phyloP scores from a whole-genome alignment of 2,888 invertebrate genomes.

The Aleiodes alternator region DNA sequence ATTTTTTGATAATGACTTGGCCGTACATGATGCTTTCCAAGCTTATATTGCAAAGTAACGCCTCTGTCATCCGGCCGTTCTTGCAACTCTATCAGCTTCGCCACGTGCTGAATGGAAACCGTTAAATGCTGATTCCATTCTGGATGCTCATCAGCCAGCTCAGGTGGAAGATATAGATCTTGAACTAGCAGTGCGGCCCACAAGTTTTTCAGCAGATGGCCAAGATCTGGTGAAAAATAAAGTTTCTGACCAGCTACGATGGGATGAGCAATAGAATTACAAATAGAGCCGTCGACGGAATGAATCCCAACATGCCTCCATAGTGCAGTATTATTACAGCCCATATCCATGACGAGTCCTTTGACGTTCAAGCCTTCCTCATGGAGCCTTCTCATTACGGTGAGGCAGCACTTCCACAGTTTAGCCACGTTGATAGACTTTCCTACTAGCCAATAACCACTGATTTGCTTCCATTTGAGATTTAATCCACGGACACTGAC shows the following conservation, averaged over 20 bases:
- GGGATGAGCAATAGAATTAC: not conserved
- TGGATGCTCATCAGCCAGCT: not conserved
- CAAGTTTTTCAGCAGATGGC: conserved; percentile 4
- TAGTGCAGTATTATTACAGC: not conserved
- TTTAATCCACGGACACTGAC: not conserved
- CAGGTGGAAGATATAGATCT: not conserved
- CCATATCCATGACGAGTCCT: conserved; percentile 22
- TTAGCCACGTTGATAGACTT: not conserved
- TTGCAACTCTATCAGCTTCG: not conserved
- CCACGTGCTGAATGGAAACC: conserved; percentile 3
- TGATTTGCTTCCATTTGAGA: conserved; percentile 11
- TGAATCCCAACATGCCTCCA: conserved; percentile 9
- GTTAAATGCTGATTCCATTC: not conserved
- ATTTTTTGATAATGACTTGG: not conserved
- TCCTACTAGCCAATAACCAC: not conserved
- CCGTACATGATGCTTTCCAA: not conserved
- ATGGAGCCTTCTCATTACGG: not conserved
- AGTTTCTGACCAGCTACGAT: not conserved
- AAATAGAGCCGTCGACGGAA: not conserved
- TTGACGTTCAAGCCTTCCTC: conserved; percentile 1
- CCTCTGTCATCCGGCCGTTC: not conserved
- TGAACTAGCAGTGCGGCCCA: not conserved
- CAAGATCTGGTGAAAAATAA: conserved; percentile 8
- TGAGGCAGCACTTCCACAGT: not conserved
- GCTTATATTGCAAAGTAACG: not conserved